phyloP scores from a whole-genome alignment of 2,888 invertebrate species.

The Ormia ochracea region DNA sequence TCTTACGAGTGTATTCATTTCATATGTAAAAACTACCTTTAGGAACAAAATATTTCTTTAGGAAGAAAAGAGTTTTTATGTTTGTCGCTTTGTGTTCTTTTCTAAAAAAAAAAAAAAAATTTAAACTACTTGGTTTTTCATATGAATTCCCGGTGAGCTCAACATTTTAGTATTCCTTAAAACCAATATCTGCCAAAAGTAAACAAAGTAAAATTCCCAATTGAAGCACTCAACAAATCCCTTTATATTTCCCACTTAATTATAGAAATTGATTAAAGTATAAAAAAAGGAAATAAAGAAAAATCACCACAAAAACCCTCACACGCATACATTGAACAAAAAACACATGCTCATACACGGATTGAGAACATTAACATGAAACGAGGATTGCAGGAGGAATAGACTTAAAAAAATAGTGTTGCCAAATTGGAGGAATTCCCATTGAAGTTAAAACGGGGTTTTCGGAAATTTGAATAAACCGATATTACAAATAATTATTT shows the following conservation, averaged over 20 bases:
- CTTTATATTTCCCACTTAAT: conserved; percentile 37
- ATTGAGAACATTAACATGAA: conserved; percentile 7
- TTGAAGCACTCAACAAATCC: conserved; percentile 24
- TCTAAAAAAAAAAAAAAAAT: background rate
- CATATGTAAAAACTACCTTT: too few relatives aligned
- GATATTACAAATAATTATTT: too few relatives aligned
- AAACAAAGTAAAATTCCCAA: background rate
- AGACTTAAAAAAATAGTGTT: background rate
- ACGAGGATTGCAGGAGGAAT: background rate
- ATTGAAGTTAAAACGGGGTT: too few relatives aligned
- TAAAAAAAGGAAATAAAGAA: background rate
- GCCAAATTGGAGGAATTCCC: background rate
- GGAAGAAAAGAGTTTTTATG: background rate
- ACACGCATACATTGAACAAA: background rate
- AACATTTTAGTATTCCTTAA: background rate
- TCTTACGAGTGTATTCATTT: too few relatives aligned
- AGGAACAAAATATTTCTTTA: too few relatives aligned
- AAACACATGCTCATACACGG: background rate
- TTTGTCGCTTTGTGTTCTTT: background rate
- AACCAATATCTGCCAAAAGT: background rate
- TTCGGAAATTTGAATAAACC: too few relatives aligned
- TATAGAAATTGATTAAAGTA: conserved; percentile 40
- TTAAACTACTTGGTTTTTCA: background rate
- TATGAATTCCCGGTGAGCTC: background rate
- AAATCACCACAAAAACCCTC: background rate